Conservation (phyloP, 2,113 vertebrate species). For the Labeo catla region DNA sequence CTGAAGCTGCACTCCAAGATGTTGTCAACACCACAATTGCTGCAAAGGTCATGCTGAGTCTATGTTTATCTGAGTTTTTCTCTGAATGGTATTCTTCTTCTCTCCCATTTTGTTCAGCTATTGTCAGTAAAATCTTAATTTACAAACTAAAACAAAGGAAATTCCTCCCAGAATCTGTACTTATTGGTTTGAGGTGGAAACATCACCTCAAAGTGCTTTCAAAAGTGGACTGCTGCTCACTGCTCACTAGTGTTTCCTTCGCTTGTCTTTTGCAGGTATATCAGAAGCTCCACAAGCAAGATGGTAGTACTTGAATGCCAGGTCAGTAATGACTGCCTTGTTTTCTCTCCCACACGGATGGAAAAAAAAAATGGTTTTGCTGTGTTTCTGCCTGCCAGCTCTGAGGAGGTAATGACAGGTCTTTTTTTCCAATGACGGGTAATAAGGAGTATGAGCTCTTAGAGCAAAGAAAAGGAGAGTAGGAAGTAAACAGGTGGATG, state of each 20-base stretch:
- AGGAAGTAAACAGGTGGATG: constrained; percentile 27
- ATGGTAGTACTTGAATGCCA: constrained; percentile 26
- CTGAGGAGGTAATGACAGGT: constrained; percentile 36
- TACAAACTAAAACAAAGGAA: neutral
- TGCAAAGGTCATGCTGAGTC: neutral
- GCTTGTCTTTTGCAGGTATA: constrained; percentile 23
- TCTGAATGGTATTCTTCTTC: neutral
- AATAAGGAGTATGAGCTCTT: constrained; percentile 36
- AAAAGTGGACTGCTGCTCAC: neutral
- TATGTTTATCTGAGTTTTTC: neutral
- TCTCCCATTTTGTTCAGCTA: neutral
- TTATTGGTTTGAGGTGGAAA: neutral
- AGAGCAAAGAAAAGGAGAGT: constrained; percentile 39
- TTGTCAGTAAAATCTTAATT: neutral
- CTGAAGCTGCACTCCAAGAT: constrained; percentile 9
- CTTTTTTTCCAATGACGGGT: constrained; percentile 36
- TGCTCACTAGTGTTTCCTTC: neutral
- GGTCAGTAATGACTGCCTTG: constrained; percentile 38
- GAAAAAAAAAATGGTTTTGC: constrained; percentile 30
- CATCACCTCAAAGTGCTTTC: neutral
- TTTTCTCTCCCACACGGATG: constrained; percentile 28
- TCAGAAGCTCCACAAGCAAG: constrained; percentile 15
- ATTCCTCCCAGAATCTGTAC: neutral
- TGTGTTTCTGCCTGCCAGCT: neutral
- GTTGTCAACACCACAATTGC: neutral